Conservation (phyloP, 2,888 invertebrate genomes). For the Nymphalis c-album region DNA sequence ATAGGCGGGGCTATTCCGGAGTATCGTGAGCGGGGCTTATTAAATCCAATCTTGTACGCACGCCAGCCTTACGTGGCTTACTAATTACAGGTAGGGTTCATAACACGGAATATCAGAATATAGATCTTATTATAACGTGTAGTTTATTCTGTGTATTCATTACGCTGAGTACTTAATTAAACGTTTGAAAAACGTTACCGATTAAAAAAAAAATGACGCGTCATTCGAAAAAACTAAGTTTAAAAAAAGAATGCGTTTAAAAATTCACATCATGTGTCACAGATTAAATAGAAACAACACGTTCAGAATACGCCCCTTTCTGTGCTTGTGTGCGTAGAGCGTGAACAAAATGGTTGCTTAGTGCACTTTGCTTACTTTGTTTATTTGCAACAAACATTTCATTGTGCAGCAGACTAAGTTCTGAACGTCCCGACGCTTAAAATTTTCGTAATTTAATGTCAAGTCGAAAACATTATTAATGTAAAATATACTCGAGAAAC, state of each 20-base stretch:
- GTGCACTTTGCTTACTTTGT: conserved; percentile 44
- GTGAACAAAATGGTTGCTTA: conserved; percentile 47
- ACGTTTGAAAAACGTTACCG: conserved; percentile 4
- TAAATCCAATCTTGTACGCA: conserved; percentile 66
- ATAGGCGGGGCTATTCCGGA: conserved; percentile 50
- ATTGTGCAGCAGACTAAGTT: conserved; percentile 39
- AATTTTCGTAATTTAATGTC: conserved; percentile 39
- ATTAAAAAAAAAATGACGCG: neutral
- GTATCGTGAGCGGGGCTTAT: conserved; percentile 63
- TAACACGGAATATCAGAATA: conserved; percentile 34
- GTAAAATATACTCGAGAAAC: conserved; percentile 8
- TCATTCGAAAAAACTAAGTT: no score
- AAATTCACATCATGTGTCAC: conserved; percentile 32
- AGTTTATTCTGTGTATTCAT: conserved; percentile 20
- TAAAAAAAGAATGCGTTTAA: conserved; percentile 14
- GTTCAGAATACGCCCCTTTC: conserved; percentile 36
- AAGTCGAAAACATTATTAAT: conserved; percentile 6
- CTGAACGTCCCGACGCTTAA: conserved; percentile 37
- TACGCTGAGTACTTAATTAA: conserved; percentile 34
- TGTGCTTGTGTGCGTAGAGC: conserved; percentile 40
- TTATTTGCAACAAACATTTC: conserved; percentile 45
- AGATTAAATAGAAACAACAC: conserved; percentile 36
- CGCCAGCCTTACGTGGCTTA: conserved; percentile 61
- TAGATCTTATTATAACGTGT: conserved; percentile 39
- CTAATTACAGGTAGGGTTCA: conserved; percentile 42